Evolutionary conservation across 2,113 vertebrate genomes (phyloP), one percentile per base, ranked within the genome.

Genomic region (Trachemys scripta): DNA sequence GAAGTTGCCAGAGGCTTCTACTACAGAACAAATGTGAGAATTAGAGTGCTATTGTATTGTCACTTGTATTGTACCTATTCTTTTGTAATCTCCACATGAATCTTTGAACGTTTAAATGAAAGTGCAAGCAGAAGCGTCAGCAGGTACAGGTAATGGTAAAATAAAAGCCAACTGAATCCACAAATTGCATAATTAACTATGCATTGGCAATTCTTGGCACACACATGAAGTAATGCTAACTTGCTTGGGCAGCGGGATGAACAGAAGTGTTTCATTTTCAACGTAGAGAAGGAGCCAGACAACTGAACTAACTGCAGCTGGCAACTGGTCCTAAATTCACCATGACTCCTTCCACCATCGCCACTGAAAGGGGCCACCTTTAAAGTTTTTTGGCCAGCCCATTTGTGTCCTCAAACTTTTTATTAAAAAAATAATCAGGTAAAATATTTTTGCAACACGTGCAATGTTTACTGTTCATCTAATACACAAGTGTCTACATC

Each of bases 401-500:
- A 78, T 88, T 90, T 85, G 47, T 86, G 14, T 50, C 65, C 81
- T 90, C 88, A 80, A 56, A 59, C 93, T 81, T 53, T 95, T 80
- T 81, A 45, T 89, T 72, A 31, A 81, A 80, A 59, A 87, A 86
- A 89, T 9, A 92, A 53, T 29, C 95, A 97, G 96, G 96, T 97
- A 97, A 97, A 93, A 94, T 90, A 87, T 19, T 89, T 94, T 89
- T 95, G 69, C 59, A 91, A 79, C 8, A 54, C 16, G 1, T 91
- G 31, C 84, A 31, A 49, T 94, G 53, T 92, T 97, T 94, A 38
- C 72, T 81, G 17, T 80, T 85, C 16, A 6, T 87, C 1, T 31
- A 76, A 13, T 78, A 50, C 65, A n/a, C 29, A 35, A 47, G 6
- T 57, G 10, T 51, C 35, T 35, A 80, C 80, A 22, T 90, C 76